These are phyloP conservation scores for Tokudaia tokunoshimensis DNA, from an alignment of 2,797 vertebrate genomes.

Conservation along the genomic window DNA sequence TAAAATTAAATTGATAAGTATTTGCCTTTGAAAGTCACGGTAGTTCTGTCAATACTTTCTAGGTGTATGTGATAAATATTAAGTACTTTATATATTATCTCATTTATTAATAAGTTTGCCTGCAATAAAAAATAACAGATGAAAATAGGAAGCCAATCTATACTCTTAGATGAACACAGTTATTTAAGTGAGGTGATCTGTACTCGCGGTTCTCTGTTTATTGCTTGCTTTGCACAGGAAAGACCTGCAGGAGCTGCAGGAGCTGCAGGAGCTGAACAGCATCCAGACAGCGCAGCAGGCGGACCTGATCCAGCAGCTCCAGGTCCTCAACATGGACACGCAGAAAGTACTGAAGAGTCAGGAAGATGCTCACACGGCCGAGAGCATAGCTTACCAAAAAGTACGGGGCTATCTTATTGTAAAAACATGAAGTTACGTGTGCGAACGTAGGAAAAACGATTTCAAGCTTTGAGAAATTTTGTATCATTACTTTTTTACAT, in stretches of 20 bases:
- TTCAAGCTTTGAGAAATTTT: conserved; percentile 46
- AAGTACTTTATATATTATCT: conserved; percentile 79
- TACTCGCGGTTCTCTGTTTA: conserved; percentile 75
- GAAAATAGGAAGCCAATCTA: conserved; percentile 72
- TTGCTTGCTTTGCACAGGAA: conserved; percentile 86
- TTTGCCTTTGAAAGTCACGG: conserved; percentile 77
- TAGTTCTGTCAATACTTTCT: conserved; percentile 76
- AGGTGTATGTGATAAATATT: conserved; percentile 80
- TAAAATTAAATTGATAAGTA: conserved; percentile 78
- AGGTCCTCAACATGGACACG: conserved; percentile 93
- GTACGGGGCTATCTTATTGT: conserved; percentile 86
- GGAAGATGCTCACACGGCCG: conserved; percentile 93
- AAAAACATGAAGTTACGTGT: conserved; percentile 58
- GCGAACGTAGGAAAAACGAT: conserved; percentile 53
- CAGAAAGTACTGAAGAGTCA: conserved; percentile 94
- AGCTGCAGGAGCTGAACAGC: conserved; percentile 91
- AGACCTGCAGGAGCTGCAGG: conserved; percentile 90
- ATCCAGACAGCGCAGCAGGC: conserved; percentile 92
- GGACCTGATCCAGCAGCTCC: conserved; percentile 95
- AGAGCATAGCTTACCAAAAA: conserved; percentile 93
- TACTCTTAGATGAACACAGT: conserved; percentile 59
- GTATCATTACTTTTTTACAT: conserved; percentile 21
- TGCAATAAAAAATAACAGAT: conserved; percentile 78
- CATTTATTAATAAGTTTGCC: conserved; percentile 75
- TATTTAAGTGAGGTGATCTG: conserved; percentile 70